These are phyloP conservation scores for Mionectes olivaceus DNA, from an alignment of 2,797 vertebrate species.

Conservation along the genomic window DNA sequence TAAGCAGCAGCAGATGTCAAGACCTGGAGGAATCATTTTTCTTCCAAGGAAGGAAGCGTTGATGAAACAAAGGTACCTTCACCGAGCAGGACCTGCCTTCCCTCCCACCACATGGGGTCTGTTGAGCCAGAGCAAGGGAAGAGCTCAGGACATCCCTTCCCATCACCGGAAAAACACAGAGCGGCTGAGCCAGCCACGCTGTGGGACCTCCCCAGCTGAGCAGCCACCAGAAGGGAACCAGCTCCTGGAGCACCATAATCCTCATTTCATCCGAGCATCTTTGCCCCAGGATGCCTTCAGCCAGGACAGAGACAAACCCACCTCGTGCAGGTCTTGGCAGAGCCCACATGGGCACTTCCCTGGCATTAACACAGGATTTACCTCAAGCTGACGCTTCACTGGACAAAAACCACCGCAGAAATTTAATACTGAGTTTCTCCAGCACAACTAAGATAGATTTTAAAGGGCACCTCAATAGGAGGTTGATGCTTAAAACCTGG, in stretches of 20 bases:
- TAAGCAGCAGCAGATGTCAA: slow-evolving; percentile 46
- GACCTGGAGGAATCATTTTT: slow-evolving; percentile 11
- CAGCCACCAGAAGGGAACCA: neutral
- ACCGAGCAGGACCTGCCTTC: neutral
- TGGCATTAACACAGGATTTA: neutral
- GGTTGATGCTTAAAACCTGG: neutral
- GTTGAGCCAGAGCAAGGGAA: rapidly evolving
- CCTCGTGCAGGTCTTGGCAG: neutral
- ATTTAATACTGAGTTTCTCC: neutral
- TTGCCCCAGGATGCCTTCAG: neutral
- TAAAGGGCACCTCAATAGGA: neutral
- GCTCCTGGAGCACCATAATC: neutral
- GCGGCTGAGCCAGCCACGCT: neutral
- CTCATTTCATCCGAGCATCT: rapidly evolving
- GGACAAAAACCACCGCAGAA: neutral
- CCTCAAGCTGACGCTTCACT: neutral
- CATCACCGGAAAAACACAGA: neutral
- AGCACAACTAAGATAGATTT: neutral
- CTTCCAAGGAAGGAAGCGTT: neutral
- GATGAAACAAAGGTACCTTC: neutral
- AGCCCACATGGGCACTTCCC: rapidly evolving
- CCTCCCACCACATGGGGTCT: rapidly evolving
- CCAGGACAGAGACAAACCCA: neutral
- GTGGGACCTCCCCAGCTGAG: rapidly evolving
- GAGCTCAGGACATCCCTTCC: neutral